These are phyloP conservation scores for Drosophila yooni DNA, from an alignment of 2,888 invertebrate species.

Conservation along the genomic window DNA sequence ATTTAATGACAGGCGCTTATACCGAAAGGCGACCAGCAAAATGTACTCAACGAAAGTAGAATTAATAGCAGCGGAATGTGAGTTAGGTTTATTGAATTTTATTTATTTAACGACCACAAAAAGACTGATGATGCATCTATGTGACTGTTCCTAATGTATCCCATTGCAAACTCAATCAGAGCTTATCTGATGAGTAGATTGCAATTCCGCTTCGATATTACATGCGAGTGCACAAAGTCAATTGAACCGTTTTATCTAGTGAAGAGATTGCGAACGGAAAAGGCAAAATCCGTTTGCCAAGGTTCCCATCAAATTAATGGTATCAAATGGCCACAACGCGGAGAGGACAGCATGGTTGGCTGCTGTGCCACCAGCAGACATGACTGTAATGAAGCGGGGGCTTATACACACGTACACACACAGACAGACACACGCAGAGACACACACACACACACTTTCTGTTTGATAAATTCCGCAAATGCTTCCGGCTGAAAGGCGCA, in stretches of 20 bases:
- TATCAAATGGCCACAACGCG: constrained; percentile 30
- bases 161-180: constrained; percentile 8
- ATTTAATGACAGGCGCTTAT: constrained; percentile 39
- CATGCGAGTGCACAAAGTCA: constrained; percentile 52
- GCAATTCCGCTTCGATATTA: constrained; percentile 14
- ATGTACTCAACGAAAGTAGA: background rate
- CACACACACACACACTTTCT: constrained; percentile 2
- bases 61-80: background rate
- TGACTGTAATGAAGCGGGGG: constrained; percentile 64
- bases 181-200: constrained; percentile 11
- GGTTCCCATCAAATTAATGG: constrained; percentile 60
- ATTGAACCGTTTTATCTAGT: constrained; percentile 53
- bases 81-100: background rate
- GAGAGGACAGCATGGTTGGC: constrained; percentile 25
- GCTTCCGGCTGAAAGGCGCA: constrained; percentile 45
- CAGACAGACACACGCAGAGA: background rate
- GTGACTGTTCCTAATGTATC: background rate
- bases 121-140: background rate
- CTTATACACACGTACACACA: constrained; percentile 15
- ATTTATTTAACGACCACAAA: background rate
- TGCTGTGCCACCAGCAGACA: constrained; percentile 59
- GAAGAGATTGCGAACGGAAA: constrained; percentile 43
- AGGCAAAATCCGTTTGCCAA: constrained; percentile 42
- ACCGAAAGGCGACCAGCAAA: background rate
- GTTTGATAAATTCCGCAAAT: constrained; percentile 59